Conservation (phyloP, 2,113 vertebrate species). For the Octodon degus region DNA sequence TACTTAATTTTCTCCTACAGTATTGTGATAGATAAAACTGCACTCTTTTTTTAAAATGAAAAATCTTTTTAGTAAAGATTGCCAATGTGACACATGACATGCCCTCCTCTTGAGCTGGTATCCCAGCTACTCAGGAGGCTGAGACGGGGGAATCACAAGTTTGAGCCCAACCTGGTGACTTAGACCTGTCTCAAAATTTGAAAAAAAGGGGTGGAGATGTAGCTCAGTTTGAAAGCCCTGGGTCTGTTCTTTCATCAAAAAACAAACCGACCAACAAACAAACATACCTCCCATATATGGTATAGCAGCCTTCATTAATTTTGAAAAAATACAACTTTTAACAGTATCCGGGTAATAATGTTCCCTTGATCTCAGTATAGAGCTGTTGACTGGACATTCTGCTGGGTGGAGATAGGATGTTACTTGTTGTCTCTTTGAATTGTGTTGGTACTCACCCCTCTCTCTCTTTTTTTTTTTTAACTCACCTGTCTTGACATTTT, state of each 20-base stretch:
- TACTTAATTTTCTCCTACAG: not conserved
- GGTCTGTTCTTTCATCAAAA: not conserved
- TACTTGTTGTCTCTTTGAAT: not conserved
- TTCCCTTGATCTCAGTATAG: not conserved
- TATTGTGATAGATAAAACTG: not conserved
- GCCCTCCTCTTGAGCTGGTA: not conserved
- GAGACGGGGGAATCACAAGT: not conserved
- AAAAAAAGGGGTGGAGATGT: not conserved
- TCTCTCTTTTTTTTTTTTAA: not conserved
- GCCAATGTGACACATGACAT: not conserved
- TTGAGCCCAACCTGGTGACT: not conserved
- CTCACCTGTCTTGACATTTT: conserved; percentile 14
- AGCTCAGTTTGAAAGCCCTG: not conserved
- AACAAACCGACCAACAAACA: too few relatives aligned
- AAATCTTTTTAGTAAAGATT: not conserved
- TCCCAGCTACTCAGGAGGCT: not conserved
- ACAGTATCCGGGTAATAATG: not conserved
- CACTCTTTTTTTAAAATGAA: not conserved
- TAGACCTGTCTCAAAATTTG: not conserved
- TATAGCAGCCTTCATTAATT: not conserved
- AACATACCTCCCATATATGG: not conserved
- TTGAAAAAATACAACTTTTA: not conserved
- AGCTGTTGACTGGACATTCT: not conserved
- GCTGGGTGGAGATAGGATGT: not conserved
- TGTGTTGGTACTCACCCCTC: not conserved